phyloP scores from a whole-genome alignment of 30 jellyfish, hydroid and myxozoan species.

The Hydra vulgaris region DNA sequence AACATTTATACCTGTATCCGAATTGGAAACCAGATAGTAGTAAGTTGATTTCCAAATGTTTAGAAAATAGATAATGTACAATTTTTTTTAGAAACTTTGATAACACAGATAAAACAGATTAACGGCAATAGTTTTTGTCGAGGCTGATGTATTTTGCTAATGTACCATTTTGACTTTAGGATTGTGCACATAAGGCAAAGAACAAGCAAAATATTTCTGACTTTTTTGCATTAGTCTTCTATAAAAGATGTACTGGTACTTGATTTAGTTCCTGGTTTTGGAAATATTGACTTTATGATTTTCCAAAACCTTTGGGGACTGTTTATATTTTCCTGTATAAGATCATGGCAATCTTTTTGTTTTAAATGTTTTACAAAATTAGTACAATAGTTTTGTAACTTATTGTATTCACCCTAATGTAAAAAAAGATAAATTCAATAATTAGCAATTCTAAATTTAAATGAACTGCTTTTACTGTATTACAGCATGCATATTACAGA shows the following conservation, averaged over 20 bases:
- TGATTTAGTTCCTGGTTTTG: conserved; percentile 4
- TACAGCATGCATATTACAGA: too few relatives aligned
- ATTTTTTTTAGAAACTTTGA: background rate
- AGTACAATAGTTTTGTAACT: too few relatives aligned
- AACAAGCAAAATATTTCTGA: background rate
- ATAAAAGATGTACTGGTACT: conserved; percentile 5
- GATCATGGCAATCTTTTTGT: background rate
- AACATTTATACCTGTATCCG: background rate
- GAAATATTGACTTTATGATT: conserved; percentile 2
- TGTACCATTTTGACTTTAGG: background rate
- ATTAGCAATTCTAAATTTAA: too few relatives aligned
- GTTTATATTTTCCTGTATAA: conserved; percentile 3
- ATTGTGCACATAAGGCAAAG: background rate
- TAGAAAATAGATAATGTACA: too few relatives aligned
- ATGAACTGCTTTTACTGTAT: too few relatives aligned
- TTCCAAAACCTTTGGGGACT: conserved; percentile 3
- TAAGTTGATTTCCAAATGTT: background rate
- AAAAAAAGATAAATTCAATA: too few relatives aligned
- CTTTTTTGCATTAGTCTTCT: conserved; percentile 1
- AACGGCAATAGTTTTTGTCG: background rate
- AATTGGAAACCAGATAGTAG: background rate
- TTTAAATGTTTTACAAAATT: background rate
- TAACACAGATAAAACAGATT: background rate
- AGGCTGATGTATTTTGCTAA: background rate
- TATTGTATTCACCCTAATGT: too few relatives aligned